Percentiles rank a stretch among this genome's conserved stretches.
phyloP scores from a whole-genome alignment of 2,888 invertebrate genomes.

The Meghimatium bilineatum region DNA sequence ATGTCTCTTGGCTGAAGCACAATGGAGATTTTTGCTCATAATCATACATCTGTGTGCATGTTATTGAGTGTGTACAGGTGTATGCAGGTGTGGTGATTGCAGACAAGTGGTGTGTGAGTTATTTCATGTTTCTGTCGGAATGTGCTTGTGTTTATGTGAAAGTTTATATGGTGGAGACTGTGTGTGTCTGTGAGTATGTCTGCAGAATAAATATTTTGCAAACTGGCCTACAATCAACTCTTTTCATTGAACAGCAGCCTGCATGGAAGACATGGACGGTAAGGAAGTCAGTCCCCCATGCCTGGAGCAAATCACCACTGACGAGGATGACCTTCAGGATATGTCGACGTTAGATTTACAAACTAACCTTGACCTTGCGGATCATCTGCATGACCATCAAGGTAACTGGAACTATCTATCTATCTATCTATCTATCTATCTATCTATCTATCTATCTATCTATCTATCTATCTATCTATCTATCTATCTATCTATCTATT shows the following conservation, averaged over 20 bases:
- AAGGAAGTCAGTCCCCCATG: conserved; percentile 39
- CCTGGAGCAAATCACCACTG: conserved; percentile 26
- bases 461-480: neutral
- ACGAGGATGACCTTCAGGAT: conserved; percentile 40
- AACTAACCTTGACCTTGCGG: conserved; percentile 32
- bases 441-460: neutral
- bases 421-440: conserved; percentile 7
- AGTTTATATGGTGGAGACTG: neutral
- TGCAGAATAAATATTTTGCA: neutral
- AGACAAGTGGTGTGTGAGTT: too few relatives aligned
- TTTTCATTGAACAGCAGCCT: neutral
- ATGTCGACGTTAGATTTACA: conserved; percentile 43
- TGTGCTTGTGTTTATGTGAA: too few relatives aligned
- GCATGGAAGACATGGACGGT: conserved; percentile 11
- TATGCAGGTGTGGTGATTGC: too few relatives aligned
- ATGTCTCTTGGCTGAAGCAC: too few relatives aligned
- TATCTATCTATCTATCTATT: neutral
- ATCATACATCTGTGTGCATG: too few relatives aligned
- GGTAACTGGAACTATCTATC: neutral
- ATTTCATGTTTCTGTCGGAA: too few relatives aligned
- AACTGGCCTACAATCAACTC: too few relatives aligned
- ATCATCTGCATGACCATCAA: conserved; percentile 32
- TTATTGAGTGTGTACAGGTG: too few relatives aligned
- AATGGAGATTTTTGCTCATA: too few relatives aligned
- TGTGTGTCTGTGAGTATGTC: neutral